Percentiles rank a stretch among this genome's conserved stretches.
These are phyloP conservation scores for Leptothorax acervorum DNA, from an alignment of 2,888 invertebrate species.

Conservation along the genomic window DNA sequence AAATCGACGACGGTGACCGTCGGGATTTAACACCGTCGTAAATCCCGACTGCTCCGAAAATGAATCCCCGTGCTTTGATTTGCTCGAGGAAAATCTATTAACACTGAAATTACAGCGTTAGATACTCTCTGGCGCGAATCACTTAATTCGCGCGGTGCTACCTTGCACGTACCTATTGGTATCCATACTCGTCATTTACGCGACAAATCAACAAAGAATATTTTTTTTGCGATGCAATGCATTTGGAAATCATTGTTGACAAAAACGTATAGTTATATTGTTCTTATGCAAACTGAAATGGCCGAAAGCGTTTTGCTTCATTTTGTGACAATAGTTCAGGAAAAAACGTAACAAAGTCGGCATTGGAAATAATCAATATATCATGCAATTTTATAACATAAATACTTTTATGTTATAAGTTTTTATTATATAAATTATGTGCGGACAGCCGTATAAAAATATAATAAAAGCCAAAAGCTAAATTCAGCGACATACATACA, in stretches of 20 bases:
- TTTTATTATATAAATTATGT: background rate
- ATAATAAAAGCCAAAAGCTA: conserved; percentile 29
- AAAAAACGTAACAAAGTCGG: conserved; percentile 13
- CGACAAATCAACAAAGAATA: conserved; percentile 16
- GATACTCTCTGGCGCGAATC: background rate
- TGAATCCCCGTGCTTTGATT: conserved; percentile 5
- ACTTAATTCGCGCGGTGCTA: conserved; percentile 13
- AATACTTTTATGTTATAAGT: background rate
- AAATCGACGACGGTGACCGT: conserved; percentile 3
- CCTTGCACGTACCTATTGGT: background rate
- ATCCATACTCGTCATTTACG: background rate
- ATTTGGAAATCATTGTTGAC: background rate
- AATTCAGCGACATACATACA: background rate
- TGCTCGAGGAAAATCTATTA: conserved; percentile 31
- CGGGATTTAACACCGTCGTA: conserved; percentile 17
- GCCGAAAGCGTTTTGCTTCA: conserved; percentile 12
- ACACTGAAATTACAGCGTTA: conserved; percentile 10
- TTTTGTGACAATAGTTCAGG: conserved; percentile 5
- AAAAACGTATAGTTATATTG: conserved; percentile 22
- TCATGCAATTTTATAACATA: background rate
- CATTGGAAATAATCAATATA: conserved; percentile 31
- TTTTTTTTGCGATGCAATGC: background rate
- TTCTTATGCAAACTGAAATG: conserved; percentile 18
- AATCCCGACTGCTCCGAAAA: conserved; percentile 6
- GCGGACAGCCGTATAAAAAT: background rate